Evolutionary conservation across 2,888 invertebrate genomes (phyloP).

Genomic region (Acleris literana): DNA sequence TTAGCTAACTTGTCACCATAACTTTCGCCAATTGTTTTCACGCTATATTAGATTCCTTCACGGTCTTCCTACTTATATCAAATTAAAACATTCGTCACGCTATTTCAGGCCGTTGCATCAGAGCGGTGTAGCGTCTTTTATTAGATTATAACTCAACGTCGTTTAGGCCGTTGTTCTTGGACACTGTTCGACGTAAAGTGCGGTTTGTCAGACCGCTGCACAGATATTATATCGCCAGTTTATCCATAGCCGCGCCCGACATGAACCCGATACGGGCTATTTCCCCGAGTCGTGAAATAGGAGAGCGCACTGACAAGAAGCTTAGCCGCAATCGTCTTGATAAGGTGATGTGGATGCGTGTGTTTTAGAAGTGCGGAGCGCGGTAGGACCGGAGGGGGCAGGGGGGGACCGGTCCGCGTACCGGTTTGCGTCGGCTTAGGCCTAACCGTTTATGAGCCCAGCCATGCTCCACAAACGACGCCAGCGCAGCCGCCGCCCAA

Average conservation of each 20-base stretch:
- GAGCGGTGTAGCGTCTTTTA: slow-evolving; percentile 40
- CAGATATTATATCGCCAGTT: slow-evolving; percentile 67
- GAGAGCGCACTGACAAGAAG: slow-evolving; percentile 70
- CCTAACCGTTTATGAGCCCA: slow-evolving; percentile 81
- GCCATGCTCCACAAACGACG: slow-evolving; percentile 78
- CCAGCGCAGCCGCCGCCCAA: slow-evolving; percentile 52
- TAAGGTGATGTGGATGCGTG: slow-evolving; percentile 77
- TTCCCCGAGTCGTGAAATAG: slow-evolving; percentile 68
- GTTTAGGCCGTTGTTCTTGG: slow-evolving; percentile 25
- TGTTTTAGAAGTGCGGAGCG: slow-evolving; percentile 72
- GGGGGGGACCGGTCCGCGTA: slow-evolving; percentile 71
- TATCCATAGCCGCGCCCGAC: slow-evolving; percentile 60
- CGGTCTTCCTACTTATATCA: slow-evolving; percentile 58
- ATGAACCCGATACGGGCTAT: slow-evolving; percentile 66
- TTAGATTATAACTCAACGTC: slow-evolving; percentile 4
- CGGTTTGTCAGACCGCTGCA: slow-evolving; percentile 63
- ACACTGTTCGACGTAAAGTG: slow-evolving; percentile 57
- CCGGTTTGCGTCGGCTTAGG: slow-evolving; percentile 77
- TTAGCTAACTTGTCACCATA: slow-evolving; percentile 74
- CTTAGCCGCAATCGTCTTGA: slow-evolving; percentile 71
- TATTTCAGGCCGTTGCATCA: slow-evolving; percentile 62
- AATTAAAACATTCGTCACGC: slow-evolving; percentile 58
- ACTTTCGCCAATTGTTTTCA: slow-evolving; percentile 84
- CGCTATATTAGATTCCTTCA: slow-evolving; percentile 75
- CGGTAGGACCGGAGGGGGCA: slow-evolving; percentile 51